Conservation (phyloP, 92 coral and sea anemone genomes). For the Ricordea florida region DNA sequence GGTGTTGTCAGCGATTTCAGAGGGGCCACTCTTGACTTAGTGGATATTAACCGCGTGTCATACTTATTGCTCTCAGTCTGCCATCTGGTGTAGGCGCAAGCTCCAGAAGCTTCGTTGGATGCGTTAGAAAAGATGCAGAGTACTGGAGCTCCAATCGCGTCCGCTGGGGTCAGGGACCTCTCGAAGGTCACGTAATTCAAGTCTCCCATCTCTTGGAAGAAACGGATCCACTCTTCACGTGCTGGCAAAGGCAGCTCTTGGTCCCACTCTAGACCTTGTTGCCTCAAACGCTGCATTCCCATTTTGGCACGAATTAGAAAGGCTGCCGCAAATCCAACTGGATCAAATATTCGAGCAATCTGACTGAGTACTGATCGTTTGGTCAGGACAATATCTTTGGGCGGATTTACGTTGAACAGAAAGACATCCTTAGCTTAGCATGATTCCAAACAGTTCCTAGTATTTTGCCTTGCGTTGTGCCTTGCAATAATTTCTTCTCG, state of each 20-base stretch:
- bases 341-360: slow-evolving; percentile 64
- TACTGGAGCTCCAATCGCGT: slow-evolving; percentile 16
- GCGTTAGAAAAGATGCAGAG: slow-evolving; percentile 20
- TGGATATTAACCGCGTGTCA: slow-evolving; percentile 37
- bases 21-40: slow-evolving; percentile 75
- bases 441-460: slow-evolving; percentile 18
- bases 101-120: slow-evolving; percentile 14
- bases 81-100: slow-evolving; percentile 26
- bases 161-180: slow-evolving; percentile 46
- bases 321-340: slow-evolving; percentile 56
- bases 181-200: slow-evolving; percentile 41
- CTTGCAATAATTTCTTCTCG: neutral
- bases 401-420: slow-evolving; percentile 14
- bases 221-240: slow-evolving; percentile 22
- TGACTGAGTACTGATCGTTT: slow-evolving; percentile 17
- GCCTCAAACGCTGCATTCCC: slow-evolving; percentile 39
- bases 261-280: slow-evolving; percentile 50
- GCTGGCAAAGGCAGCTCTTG: slow-evolving; percentile 39
- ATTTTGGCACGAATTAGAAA: slow-evolving; percentile 43
- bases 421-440: neutral
- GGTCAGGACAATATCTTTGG: neutral
- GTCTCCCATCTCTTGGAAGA: slow-evolving; percentile 58
- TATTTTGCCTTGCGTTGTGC: slow-evolving; percentile 3
- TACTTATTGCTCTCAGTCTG: neutral
- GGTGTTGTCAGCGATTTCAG: slow-evolving; percentile 66